Percentiles rank a stretch among this genome's conserved stretches.
Evolutionary conservation across 2,113 vertebrate species (phyloP).

Genomic region (Rostratula benghalensis): DNA sequence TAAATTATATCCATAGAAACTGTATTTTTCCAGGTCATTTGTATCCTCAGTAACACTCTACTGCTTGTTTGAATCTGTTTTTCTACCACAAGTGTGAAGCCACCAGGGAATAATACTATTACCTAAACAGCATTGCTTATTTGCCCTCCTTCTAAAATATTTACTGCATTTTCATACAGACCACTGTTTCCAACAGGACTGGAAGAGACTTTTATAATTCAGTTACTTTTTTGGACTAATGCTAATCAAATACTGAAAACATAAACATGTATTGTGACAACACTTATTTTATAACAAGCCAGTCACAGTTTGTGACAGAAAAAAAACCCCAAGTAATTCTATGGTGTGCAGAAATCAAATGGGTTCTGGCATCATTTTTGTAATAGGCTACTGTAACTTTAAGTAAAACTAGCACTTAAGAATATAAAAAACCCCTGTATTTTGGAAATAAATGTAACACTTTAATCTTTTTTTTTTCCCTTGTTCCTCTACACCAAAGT

Average conservation of each 20-base stretch:
- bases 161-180: constrained; percentile 15
- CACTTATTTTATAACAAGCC: background rate
- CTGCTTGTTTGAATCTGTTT: constrained; percentile 60
- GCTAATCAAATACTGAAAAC: constrained; percentile 30
- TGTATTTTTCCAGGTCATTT: constrained; percentile 60
- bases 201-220: constrained; percentile 6
- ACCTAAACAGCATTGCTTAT: constrained; percentile 47
- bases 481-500: background rate
- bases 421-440: background rate
- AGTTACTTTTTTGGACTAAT: constrained; percentile 1
- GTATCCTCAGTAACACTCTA: constrained; percentile 33
- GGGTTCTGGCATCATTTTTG: background rate
- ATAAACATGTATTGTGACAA: background rate
- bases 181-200: background rate
- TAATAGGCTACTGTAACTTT: background rate
- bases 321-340: background rate
- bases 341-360: background rate
- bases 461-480: background rate
- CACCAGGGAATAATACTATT: constrained; percentile 45
- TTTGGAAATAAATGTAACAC: background rate
- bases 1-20: constrained; percentile 60
- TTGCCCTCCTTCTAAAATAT: constrained; percentile 10
- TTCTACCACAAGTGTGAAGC: constrained; percentile 53
- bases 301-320: background rate
- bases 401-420: background rate